Base-by-base conservation (phyloP, 35 echinoderm and acorn worm species). In the Strongylocentrotus purpuratus region DNA sequence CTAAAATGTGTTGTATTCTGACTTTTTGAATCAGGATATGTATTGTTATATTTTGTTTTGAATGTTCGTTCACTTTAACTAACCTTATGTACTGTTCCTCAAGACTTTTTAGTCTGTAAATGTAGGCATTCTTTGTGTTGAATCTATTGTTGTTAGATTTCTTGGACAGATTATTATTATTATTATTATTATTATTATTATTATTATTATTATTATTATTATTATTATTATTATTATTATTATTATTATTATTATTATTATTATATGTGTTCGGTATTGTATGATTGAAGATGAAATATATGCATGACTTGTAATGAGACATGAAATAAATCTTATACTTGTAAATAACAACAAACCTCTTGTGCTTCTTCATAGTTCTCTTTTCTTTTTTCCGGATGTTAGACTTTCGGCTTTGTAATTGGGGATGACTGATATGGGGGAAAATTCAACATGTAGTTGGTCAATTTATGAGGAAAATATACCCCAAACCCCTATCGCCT, bases 261-360 rank as follows among this genome's bases (percentile, higher is more conserved):
- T 78, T 41, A 41, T 78, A 28, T 70, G 65, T n/a, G 65, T 78
- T 78, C 65, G n/a, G 65, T 78, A 70, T 70, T 70, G 17, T 70
- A 1, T 78, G 20, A 78, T 78, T 78, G 32, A 31, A 89, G 45
- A 41, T 33, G 32, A 89, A 89, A 32, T 89, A 89, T 89, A 89
- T 89, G 87, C 87, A 89, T 89, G 87, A 89, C 87, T 89, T 28
- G 20, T 89, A 46, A 89, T 78, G 65, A 78, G 65, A 89, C 45
- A 45, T 89, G 87, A 35, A 89, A 89, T 89, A 89, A 89, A 89
- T 89, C 87, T 89, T 89, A 89, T 41, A 89, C 87, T 46, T 89
- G 87, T 46, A 89, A 33, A 89, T 89, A 46, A 33, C 4, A 89
- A 89, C 32, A 89, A 89, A 78, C 28, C 25, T 78, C 65, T 55